Conservation (phyloP, 2,113 vertebrate genomes). For the Chaenocephalus aceratus region DNA sequence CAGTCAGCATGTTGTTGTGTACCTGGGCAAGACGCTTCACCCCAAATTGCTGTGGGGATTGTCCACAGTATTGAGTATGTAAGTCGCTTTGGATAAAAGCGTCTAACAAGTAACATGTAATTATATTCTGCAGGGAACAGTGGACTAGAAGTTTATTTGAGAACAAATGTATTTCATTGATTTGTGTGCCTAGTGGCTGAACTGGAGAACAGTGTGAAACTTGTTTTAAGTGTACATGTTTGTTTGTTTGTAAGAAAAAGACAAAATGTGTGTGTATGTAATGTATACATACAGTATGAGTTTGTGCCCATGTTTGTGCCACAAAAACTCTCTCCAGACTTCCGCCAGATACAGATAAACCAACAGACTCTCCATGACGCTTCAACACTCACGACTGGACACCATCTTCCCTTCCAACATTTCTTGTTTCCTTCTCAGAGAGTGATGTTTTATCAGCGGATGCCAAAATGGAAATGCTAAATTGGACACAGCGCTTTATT, state of each 20-base stretch:
- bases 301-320: background rate
- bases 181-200: conserved; percentile 10
- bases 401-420: background rate
- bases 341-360: conserved; percentile 34
- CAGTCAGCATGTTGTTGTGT: too few relatives aligned
- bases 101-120: too few relatives aligned
- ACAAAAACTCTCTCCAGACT: conserved; percentile 13
- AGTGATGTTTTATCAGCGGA: background rate
- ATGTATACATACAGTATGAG: background rate
- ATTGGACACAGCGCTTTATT: conserved; percentile 23
- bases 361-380: conserved; percentile 12
- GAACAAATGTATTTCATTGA: conserved; percentile 28
- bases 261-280: background rate
- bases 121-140: too few relatives aligned
- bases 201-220: conserved; percentile 21
- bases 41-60: too few relatives aligned
- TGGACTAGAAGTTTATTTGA: conserved; percentile 21
- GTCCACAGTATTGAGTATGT: too few relatives aligned
- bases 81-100: too few relatives aligned
- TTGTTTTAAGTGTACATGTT: background rate
- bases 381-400: background rate
- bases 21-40: too few relatives aligned
- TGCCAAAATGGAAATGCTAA: conserved; percentile 10
- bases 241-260: background rate
- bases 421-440: background rate